Evolutionary conservation across 1,140 invertebrate genomes (phyloP), one percentile per base, ranked within the genome.

Genomic region (Sinella curviseta): DNA sequence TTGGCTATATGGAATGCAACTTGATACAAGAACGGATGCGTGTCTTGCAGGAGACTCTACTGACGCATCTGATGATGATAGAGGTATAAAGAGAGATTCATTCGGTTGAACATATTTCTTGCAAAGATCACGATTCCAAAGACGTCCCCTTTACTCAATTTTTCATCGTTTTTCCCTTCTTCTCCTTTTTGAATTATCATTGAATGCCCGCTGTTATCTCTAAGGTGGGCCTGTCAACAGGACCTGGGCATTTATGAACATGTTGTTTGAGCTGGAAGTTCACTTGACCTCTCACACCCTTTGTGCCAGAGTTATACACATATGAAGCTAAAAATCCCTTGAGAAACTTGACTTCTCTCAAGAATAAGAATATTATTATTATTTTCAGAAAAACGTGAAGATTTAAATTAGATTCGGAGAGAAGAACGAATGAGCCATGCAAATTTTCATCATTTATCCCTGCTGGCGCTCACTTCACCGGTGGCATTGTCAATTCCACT

Each of bases 181-280:
- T 74, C 78, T 83, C 70, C 73, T 54, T 76, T 34, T n/a, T 48
- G 20, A 24, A 77, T 16, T n/a, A 57, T 57, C 17, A 77, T 60
- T 75, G 83, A 80, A 77, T 76, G 35, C 83, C 81, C 79, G 83
- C 83, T 84, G 83, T 77, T 81, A 80, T 82, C 83, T 80, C 80
- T 36, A 80, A 84, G 83, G 83, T 84, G 83, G 83, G 80, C 83
- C 79, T 84, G 83, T 84, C 83, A 82, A 67, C 83, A 33, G 65
- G 65, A 57, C 48, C 78, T 77, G 17, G 34, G 55, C 26, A 77
- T 14, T 17, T 75, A 75, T 26, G 75, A 76, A 79, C 77, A 79
- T 81, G 77, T 79, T 76, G 67, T 70, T 60, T 76, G 76, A 80
- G 55, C 65, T 67, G 34, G 55, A 24, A 77, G 70, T 80, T 73